Evolutionary conservation across 1,140 invertebrate genomes (phyloP).

Genomic region (Zaprionus nigranus): DNA sequence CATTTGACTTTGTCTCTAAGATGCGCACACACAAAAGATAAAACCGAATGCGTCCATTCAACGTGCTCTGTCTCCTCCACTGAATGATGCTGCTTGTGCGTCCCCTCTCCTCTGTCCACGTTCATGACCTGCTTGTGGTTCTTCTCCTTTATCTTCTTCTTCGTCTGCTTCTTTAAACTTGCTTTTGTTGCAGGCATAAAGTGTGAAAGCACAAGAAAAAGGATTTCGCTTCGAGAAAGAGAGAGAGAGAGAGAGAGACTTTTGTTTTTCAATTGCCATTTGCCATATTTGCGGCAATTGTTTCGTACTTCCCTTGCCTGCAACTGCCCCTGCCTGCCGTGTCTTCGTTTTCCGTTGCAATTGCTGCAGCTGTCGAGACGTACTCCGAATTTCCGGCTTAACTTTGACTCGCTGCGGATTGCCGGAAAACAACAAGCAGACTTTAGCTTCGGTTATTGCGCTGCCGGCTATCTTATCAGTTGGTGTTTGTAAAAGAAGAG

Average conservation of each 20-base stretch:
- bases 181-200: constrained; percentile 54
- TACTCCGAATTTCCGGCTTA: constrained; percentile 34
- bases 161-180: constrained; percentile 25
- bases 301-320: constrained; percentile 22
- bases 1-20: constrained; percentile 62
- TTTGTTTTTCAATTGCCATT: constrained; percentile 80
- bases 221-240: constrained; percentile 48
- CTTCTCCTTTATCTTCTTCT: constrained; percentile 7
- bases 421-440: constrained; percentile 24
- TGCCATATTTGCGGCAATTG: constrained; percentile 80
- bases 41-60: constrained; percentile 22
- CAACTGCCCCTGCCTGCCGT: not conserved
- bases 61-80: constrained; percentile 29
- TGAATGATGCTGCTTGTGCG: constrained; percentile 5
- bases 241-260: constrained; percentile 55
- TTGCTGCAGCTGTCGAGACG: constrained; percentile 46
- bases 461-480: constrained; percentile 58
- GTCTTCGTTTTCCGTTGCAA: constrained; percentile 43
- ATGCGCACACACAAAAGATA: constrained; percentile 42
- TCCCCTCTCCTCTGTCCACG: constrained; percentile 7
- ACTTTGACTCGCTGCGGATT: constrained; percentile 38
- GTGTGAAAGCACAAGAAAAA: constrained; percentile 65
- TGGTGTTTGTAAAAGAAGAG: not conserved
- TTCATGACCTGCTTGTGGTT: constrained; percentile 47
- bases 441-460: constrained; percentile 58